Conservation (phyloP, 2,888 invertebrate genomes). For the Drosophila parthenogenetica region DNA sequence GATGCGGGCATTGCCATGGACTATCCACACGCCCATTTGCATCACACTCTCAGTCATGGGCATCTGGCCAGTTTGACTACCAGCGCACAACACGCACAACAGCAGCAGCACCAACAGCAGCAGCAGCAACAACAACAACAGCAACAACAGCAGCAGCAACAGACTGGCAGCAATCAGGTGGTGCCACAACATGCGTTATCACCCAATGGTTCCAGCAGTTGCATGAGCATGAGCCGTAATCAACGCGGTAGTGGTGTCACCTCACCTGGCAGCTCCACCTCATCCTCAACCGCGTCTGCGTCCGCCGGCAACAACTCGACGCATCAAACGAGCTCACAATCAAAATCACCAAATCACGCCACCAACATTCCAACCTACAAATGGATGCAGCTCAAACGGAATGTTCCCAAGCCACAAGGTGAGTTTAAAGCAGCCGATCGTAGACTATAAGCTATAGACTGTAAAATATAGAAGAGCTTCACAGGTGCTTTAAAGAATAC, state of each 20-base stretch:
- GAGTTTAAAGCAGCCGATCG: slow-evolving; percentile 82
- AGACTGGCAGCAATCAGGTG: slow-evolving; percentile 35
- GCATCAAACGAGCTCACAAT: slow-evolving; percentile 68
- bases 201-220: slow-evolving; percentile 59
- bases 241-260: slow-evolving; percentile 79
- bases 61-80: slow-evolving; percentile 63
- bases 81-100: slow-evolving; percentile 56
- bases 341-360: slow-evolving; percentile 83
- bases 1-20: slow-evolving; percentile 74
- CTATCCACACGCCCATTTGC: slow-evolving; percentile 81
- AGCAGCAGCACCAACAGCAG: slow-evolving; percentile 10
- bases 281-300: slow-evolving; percentile 73
- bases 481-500: too few relatives aligned
- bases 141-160: slow-evolving; percentile 54
- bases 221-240: slow-evolving; percentile 67
- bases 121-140: slow-evolving; percentile 44
- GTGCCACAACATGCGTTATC: slow-evolving; percentile 69
- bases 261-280: slow-evolving; percentile 82
- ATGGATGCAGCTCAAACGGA: slow-evolving; percentile 99
- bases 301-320: slow-evolving; percentile 62
- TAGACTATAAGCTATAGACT: not conserved
- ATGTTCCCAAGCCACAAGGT: slow-evolving; percentile 97
- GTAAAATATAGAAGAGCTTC: too few relatives aligned
- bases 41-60: slow-evolving; percentile 75
- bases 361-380: slow-evolving; percentile 93